Conservation (phyloP, 2,113 vertebrate species). For the Pelvicachromis taeniatus region DNA sequence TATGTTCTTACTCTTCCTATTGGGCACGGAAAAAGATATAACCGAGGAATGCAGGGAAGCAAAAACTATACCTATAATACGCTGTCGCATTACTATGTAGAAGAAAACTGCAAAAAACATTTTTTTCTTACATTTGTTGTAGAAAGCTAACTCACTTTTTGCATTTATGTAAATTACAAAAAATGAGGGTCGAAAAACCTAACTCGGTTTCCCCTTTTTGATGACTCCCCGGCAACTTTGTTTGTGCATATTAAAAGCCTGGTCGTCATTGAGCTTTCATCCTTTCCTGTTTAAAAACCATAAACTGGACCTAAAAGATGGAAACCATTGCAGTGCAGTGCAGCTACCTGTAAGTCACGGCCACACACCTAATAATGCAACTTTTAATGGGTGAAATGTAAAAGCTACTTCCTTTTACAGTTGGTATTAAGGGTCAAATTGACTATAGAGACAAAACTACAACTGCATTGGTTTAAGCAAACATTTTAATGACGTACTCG, state of each 20-base stretch:
- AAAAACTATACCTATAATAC: neutral
- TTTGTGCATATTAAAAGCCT: neutral
- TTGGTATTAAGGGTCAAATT: neutral
- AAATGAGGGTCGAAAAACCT: neutral
- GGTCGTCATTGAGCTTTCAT: neutral
- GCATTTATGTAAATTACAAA: neutral
- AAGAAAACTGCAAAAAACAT: neutral
- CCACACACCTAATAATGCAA: neutral
- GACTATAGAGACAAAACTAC: neutral
- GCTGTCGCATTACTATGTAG: neutral
- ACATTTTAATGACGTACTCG: neutral
- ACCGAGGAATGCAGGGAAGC: neutral
- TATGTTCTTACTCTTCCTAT: neutral
- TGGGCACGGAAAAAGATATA: neutral
- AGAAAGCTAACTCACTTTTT: neutral
- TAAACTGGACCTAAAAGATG: neutral
- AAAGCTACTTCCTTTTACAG: neutral
- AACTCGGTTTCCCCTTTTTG: neutral
- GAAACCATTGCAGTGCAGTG: neutral
- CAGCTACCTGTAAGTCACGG: neutral
- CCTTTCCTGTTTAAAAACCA: neutral
- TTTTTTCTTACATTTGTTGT: neutral
- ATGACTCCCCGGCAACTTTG: neutral
- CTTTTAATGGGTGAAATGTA: fast-evolving
- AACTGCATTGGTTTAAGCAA: neutral